phyloP scores from a whole-genome alignment of 1,140 invertebrate species.

The Drosophila navojoa region DNA sequence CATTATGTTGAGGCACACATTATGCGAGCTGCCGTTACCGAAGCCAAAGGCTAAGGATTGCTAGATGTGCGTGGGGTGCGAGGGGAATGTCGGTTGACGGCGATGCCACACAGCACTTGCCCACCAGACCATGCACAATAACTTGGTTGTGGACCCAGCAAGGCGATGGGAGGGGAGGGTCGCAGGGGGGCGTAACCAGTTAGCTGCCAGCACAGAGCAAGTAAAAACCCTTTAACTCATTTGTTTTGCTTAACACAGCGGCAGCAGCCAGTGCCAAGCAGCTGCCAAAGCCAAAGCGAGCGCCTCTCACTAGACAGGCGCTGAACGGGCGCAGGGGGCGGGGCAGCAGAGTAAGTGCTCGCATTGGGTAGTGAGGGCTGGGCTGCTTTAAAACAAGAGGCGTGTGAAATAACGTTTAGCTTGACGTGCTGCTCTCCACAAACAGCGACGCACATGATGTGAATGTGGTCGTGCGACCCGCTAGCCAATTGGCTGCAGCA shows the following conservation, averaged over 20 bases:
- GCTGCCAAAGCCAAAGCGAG: constrained; percentile 24
- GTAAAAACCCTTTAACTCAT: constrained; percentile 79
- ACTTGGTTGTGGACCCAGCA: constrained; percentile 55
- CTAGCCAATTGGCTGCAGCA: constrained; percentile 14
- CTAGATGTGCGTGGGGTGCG: too few relatives aligned
- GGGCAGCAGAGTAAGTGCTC: constrained; percentile 1
- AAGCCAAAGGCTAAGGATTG: constrained; percentile 42
- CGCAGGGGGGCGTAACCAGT: constrained; percentile 44
- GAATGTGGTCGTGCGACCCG: constrained; percentile 12
- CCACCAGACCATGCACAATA: constrained; percentile 77
- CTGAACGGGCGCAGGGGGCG: background rate
- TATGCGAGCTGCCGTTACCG: constrained; percentile 54
- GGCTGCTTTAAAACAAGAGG: constrained; percentile 62
- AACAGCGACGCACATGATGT: constrained; percentile 15
- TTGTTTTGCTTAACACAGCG: constrained; percentile 71
- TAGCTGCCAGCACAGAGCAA: constrained; percentile 49
- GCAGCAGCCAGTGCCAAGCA: constrained; percentile 18
- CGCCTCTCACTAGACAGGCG: constrained; percentile 14
- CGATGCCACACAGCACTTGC: constrained; percentile 11
- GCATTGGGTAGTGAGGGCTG: constrained; percentile 7
- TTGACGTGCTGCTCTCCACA: constrained; percentile 40
- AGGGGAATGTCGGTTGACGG: background rate
- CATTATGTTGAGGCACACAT: constrained; percentile 80
- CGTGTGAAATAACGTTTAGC: constrained; percentile 75
- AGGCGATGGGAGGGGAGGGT: too few relatives aligned